Evolutionary conservation across 2,888 invertebrate species (phyloP), one percentile per base, ranked within the genome.

Genomic region (Catocala nupta): DNA sequence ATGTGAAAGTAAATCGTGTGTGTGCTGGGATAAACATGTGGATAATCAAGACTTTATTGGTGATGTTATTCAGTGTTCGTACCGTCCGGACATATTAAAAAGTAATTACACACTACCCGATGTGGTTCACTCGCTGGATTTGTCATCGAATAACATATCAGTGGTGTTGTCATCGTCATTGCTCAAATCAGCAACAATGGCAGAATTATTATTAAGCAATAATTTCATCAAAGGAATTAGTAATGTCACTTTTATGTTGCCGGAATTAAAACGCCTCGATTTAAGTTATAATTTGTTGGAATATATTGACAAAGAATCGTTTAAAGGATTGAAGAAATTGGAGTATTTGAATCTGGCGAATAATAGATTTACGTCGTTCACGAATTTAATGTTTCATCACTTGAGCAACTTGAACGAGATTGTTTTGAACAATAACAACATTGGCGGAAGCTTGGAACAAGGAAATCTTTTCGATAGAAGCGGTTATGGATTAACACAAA

Each of bases 271-370:
- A 68, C 79, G 81, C 59, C 70, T 95, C 39, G 93, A 95, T 82
- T 81, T 95, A 50, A 93, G 91, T 54, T 71, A 88, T 13, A 95
- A 95, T 77, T 68, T 75, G 56, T 65, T 95, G 3, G 83, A 89
- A 47, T 80, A 73, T 52, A 86, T 95, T 25, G 82, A 91, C 45
- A 82, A 84, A 65, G 87, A 88, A 43, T 82, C 87, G 0, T 95
- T 95, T 60, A 85, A 75, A 60, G 78, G 81, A 42, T 60, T 95
- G 0, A 87, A 81, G n/a, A 89, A 89, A 7, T 78, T 95, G 53
- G 83, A 90, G 67, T 89, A 88, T 75, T 83, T 94, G 39, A 94
- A 93, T 78, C 77, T 95, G 48, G 90, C 91, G 0, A 89, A 90
- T 50, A 95, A 95, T 66, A 84, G 75, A 70, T 89, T 95, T 55